A percentile compares a stretch with the other conserved stretches of the same genome.
phyloP scores from a whole-genome alignment of 2,888 invertebrate genomes.

The Didymodactylos carnosus region DNA sequence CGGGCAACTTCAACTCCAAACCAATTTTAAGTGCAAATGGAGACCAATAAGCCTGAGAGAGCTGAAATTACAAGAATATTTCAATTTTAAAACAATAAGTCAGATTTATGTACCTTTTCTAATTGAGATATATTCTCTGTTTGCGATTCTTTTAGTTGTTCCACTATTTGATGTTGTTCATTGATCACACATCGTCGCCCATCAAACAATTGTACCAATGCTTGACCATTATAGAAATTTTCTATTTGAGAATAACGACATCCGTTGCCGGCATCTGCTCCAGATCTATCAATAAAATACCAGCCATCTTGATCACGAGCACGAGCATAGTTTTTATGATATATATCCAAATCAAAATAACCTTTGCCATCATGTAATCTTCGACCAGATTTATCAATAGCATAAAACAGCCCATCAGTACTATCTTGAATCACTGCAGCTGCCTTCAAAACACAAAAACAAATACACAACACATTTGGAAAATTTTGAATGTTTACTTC shows the following conservation, averaged over 20 bases:
- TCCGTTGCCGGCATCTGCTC: background rate
- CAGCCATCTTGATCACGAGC: background rate
- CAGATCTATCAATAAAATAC: background rate
- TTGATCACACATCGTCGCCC: background rate
- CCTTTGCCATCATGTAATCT: background rate
- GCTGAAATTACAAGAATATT: background rate
- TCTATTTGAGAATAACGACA: background rate
- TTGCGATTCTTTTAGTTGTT: background rate
- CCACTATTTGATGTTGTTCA: background rate
- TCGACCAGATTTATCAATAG: background rate
- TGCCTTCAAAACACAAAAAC: background rate
- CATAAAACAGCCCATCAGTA: background rate
- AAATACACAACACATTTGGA: background rate
- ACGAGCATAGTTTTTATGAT: background rate
- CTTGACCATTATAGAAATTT: background rate
- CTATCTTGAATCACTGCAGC: background rate
- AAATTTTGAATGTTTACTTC: background rate
- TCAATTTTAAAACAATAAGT: too few species aligned
- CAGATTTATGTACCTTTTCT: background rate
- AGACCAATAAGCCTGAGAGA: background rate
- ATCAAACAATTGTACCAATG: background rate
- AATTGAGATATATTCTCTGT: background rate
- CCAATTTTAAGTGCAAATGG: background rate
- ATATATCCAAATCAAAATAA: background rate
- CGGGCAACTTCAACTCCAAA: background rate